Base-by-base conservation (phyloP, 2,113 vertebrate species). In the Cettia cetti region DNA sequence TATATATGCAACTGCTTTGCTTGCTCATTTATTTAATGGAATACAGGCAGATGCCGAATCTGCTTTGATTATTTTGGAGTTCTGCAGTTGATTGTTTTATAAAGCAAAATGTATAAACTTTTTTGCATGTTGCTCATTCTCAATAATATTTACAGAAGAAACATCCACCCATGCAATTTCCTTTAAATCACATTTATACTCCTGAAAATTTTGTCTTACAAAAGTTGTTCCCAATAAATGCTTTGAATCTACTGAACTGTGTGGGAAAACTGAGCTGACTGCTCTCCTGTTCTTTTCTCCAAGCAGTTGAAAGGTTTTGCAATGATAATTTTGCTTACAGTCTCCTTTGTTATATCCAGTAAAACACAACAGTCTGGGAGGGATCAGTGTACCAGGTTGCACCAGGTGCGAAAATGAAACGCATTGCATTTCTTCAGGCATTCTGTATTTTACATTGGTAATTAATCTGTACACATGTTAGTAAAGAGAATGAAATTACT, bases 381-480 rank as follows among this genome's bases (percentile, higher is more conserved):
- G 54, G 57, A 86, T 90, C 40, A 11, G 63, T 31, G 68, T 45
- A 54, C 74, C 59, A 20, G 49, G 31, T 39, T 94, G 82, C 70
- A 47, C 94, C 92, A 96, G 79, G 75, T 94, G 88, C 0, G 2
- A 94, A 82, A 96, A 94, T 63, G 75, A 93, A 94, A 70, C 3
- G 0, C 16, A 1, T 16, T 54, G 56, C 42, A 54, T 90, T 95
- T 95, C 95, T 96, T 83, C 92, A 71, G 95, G 90, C 85, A 12
- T 49, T 89, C 68, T 60, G 54, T 54, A 59, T 88, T 97, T 96
- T 78, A 82, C 94, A 63, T 90, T 70, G 91, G 60, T 80, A 86
- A 94, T 95, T 87, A 97, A 93, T 95, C 93, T 82, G 64, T 83
- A 83, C 68, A 44, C 49, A 12, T 53, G 71, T 94, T 90, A 70